Percentiles rank a stretch among this genome's conserved stretches.
phyloP scores from a whole-genome alignment of 2,113 vertebrate species.

The Microcebus ravelobensis region DNA sequence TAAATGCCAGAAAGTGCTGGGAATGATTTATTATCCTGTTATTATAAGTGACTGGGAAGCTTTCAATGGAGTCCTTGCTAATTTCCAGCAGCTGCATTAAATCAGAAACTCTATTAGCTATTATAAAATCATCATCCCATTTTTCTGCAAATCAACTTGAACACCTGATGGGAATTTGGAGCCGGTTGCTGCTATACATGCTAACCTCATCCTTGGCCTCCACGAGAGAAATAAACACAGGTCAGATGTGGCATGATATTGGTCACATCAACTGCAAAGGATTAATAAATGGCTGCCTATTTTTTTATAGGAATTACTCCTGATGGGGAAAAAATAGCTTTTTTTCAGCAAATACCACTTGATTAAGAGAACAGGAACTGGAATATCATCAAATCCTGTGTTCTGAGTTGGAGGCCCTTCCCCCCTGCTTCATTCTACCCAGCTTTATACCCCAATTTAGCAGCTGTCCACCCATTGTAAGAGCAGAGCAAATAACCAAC shows the following conservation, averaged over 20 bases:
- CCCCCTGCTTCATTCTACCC: no score
- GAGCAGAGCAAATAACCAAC: background rate
- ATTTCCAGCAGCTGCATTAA: constrained; percentile 88
- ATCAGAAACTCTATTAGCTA: constrained; percentile 86
- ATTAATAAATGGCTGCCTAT: background rate
- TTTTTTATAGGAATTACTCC: background rate
- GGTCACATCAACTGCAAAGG: background rate
- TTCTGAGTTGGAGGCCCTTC: background rate
- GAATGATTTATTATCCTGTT: constrained; percentile 88
- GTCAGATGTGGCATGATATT: constrained; percentile 34
- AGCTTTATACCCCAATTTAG: background rate
- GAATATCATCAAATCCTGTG: background rate
- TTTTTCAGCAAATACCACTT: background rate
- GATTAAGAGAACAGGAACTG: background rate
- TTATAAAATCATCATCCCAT: constrained; percentile 85
- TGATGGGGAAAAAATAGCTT: background rate
- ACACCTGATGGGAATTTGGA: constrained; percentile 78
- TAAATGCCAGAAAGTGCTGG: constrained; percentile 83
- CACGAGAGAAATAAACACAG: constrained; percentile 70
- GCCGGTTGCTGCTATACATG: constrained; percentile 63
- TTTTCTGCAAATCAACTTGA: constrained; percentile 76
- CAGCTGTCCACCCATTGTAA: background rate
- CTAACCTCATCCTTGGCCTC: constrained; percentile 69
- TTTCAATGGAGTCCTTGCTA: constrained; percentile 85
- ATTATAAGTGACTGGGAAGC: constrained; percentile 86